phyloP scores from a whole-genome alignment of 2,888 invertebrate species.

The Uropetala carovei region DNA sequence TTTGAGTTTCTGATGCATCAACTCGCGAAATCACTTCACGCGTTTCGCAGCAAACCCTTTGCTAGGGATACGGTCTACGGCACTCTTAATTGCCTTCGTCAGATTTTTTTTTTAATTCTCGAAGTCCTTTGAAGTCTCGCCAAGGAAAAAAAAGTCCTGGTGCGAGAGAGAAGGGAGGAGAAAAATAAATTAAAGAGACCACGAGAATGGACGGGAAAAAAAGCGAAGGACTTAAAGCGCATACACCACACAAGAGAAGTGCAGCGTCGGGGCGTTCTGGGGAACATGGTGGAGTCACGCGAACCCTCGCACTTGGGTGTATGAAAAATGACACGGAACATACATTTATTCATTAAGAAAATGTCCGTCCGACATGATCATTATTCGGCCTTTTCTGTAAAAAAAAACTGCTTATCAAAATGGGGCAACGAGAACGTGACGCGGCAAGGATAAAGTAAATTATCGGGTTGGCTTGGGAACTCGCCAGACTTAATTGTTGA shows the following conservation, averaged over 20 bases:
- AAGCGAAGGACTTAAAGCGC: constrained; percentile 9
- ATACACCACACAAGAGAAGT: neutral
- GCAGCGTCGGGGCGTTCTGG: neutral
- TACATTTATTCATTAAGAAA: constrained; percentile 25
- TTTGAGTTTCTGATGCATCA: constrained; percentile 39
- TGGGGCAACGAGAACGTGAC: neutral
- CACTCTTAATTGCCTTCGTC: constrained; percentile 47
- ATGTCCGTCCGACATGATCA: neutral
- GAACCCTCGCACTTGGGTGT: neutral
- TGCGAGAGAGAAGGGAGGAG: neutral
- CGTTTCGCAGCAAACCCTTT: constrained; percentile 23
- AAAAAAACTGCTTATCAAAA: neutral
- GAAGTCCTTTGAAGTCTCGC: constrained; percentile 48
- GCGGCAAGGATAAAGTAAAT: neutral
- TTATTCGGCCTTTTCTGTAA: neutral
- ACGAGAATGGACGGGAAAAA: neutral
- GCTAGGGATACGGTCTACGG: constrained; percentile 55
- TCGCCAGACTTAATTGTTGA: constrained; percentile 8
- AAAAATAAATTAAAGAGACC: neutral
- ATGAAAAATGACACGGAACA: neutral
- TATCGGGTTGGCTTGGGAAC: neutral
- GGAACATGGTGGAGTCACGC: neutral
- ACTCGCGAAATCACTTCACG: constrained; percentile 59
- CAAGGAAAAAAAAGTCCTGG: constrained; percentile 38
- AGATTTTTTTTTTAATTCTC: constrained; percentile 28